Conservation (phyloP, 2,888 invertebrate species). For the Eristalinus sepulchralis region DNA sequence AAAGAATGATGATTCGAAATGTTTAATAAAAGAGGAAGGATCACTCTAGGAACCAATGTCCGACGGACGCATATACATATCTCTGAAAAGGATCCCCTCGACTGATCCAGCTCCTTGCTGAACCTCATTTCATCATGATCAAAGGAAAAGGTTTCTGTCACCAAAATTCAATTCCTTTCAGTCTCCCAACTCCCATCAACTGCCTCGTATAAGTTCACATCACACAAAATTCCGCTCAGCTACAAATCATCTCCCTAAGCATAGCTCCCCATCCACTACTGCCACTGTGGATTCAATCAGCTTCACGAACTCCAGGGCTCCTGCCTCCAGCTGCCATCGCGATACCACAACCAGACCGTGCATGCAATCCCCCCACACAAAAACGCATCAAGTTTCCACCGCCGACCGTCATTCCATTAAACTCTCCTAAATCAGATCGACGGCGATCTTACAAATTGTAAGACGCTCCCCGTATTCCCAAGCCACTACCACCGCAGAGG, state of each 20-base stretch:
- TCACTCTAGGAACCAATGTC: too few relatives aligned
- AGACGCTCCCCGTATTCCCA: slow-evolving; percentile 63
- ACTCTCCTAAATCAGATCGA: slow-evolving; percentile 59
- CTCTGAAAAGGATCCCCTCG: too few relatives aligned
- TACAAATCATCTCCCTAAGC: background rate
- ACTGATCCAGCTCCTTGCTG: too few relatives aligned
- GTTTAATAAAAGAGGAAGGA: too few relatives aligned
- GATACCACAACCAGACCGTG: background rate
- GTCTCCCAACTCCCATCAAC: background rate
- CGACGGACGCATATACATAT: too few relatives aligned
- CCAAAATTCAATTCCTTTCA: background rate
- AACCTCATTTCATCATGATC: too few relatives aligned
- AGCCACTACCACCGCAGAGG: slow-evolving; percentile 13
- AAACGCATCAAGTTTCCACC: background rate
- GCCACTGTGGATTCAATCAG: background rate
- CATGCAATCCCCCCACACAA: background rate
- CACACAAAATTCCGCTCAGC: background rate
- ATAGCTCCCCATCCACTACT: background rate
- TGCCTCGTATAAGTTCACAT: background rate
- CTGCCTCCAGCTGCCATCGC: background rate
- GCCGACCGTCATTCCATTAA: slow-evolving; percentile 41
- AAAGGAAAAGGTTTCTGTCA: too few relatives aligned
- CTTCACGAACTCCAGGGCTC: background rate
- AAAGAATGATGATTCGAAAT: too few relatives aligned
- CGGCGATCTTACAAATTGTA: slow-evolving; percentile 63